phyloP scores from a whole-genome alignment of 2,797 vertebrate species.

The Lindbergichthys nudifrons region DNA sequence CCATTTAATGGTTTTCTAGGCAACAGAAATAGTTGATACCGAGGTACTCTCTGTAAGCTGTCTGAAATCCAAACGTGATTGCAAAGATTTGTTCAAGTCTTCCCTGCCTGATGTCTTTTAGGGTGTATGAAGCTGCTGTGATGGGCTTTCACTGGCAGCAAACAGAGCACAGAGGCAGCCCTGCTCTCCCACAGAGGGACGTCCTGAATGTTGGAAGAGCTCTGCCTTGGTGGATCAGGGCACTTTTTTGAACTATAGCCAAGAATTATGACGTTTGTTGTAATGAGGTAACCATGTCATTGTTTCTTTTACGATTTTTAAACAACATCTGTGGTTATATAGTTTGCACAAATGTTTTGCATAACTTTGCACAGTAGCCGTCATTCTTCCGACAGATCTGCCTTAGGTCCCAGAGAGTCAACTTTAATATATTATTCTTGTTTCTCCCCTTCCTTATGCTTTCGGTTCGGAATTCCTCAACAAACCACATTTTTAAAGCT shows the following conservation, averaged over 20 bases:
- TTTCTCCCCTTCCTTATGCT: not conserved
- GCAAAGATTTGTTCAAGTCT: constrained; percentile 33
- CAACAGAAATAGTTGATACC: constrained; percentile 37
- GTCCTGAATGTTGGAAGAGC: constrained; percentile 62
- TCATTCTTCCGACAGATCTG: constrained; percentile 11
- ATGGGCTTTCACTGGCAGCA: constrained; percentile 49
- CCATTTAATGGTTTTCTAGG: constrained; percentile 39
- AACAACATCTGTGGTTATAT: constrained; percentile 1
- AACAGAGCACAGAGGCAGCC: constrained; percentile 32
- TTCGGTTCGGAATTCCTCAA: not conserved
- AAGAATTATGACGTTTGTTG: constrained; percentile 22
- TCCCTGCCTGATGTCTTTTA: constrained; percentile 47
- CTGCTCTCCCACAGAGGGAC: constrained; percentile 21
- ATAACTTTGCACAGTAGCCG: constrained; percentile 15
- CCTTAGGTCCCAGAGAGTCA: constrained; percentile 8
- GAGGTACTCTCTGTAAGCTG: constrained; percentile 2
- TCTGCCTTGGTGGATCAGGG: constrained; percentile 9
- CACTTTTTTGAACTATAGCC: constrained; percentile 6
- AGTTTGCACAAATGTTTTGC: constrained; percentile 27
- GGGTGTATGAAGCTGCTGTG: constrained; percentile 39
- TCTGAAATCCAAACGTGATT: constrained; percentile 51
- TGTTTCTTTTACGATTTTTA: not conserved
- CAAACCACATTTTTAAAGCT: constrained; percentile 7
- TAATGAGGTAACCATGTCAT: constrained; percentile 1
- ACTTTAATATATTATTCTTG: constrained; percentile 1